Base-by-base conservation (phyloP, 2,797 vertebrate genomes). In the Megalops cyprinoides region DNA sequence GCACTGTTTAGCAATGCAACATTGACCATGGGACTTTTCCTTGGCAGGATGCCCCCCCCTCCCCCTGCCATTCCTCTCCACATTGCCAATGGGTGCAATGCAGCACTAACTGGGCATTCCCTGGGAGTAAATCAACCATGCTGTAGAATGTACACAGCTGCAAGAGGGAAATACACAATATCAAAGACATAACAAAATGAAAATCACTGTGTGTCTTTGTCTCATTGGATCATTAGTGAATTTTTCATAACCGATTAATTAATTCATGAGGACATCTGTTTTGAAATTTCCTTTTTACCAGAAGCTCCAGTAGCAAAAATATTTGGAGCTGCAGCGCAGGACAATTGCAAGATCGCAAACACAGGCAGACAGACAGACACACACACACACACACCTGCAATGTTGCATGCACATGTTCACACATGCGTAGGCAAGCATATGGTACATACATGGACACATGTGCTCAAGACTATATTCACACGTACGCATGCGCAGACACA, bases 231-330 rank as follows among this genome's bases (percentile, higher is more conserved):
- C 86, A 87, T 88, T 86, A 79, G 86, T 90, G 84, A 84, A 91
- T 90, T 84, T 91, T 92, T 93, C 87, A 91, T 88, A 88, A 74
- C 73, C 48, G 83, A 82, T 85, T 91, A 85, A 91, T 87, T 92
- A 90, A 94, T 93, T 92, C 87, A 93, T 91, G 89, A 89, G 83
- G 87, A 93, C 93, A 92, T 92, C 92, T 94, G 92, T 90, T 93
- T 92, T 90, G 85, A 84, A 86, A 84, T 81, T 87, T 85, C 80
- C 81, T 62, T 78, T 90, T 90, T 88, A 86, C 84, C 85, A 84
- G 82, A 15, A 51, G 81, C 86, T 89, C 85, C 87, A 90, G 88
- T 86, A 89, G 91, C 86, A 85, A 84, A 90, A 83, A 82, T 28
- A 34, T 79, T 79, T 60, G 58, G 37, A 60, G 51, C 14, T 37